Conservation (phyloP, 2,888 invertebrate genomes). For the Oxycera nigricornis region DNA sequence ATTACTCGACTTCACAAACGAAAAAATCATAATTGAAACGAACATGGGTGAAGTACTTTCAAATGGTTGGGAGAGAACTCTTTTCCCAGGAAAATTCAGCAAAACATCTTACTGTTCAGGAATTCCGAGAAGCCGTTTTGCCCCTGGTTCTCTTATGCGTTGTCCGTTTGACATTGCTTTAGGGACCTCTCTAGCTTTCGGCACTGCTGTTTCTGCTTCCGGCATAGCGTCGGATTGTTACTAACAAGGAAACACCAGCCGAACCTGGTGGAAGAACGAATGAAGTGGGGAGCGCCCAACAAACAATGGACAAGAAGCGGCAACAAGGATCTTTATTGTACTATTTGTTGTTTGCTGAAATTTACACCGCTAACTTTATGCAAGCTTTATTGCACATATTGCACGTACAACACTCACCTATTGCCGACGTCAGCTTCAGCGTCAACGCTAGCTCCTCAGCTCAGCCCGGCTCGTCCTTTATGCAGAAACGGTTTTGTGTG, state of each 20-base stretch:
- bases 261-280: not conserved
- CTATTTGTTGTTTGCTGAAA: constrained; percentile 36
- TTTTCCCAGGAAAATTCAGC: not conserved
- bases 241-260: not conserved
- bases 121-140: not conserved
- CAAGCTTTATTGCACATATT: constrained; percentile 30
- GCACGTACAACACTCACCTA: constrained; percentile 26
- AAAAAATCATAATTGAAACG: no score
- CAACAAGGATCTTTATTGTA: constrained; percentile 29
- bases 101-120: no score
- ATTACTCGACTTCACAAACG: no score
- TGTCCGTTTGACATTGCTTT: not conserved
- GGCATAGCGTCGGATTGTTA: not conserved
- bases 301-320: not conserved
- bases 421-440: not conserved
- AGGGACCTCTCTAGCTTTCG: not conserved
- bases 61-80: no score
- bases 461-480: not conserved
- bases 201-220: not conserved
- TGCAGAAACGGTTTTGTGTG: constrained; percentile 34
- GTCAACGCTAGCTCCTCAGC: not conserved
- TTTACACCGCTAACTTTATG: constrained; percentile 24
- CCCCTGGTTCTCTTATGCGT: not conserved
- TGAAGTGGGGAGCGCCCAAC: not conserved
- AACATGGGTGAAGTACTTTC: no score